Base-by-base conservation (phyloP, 1,140 invertebrate genomes). In the Drosophila navojoa region DNA sequence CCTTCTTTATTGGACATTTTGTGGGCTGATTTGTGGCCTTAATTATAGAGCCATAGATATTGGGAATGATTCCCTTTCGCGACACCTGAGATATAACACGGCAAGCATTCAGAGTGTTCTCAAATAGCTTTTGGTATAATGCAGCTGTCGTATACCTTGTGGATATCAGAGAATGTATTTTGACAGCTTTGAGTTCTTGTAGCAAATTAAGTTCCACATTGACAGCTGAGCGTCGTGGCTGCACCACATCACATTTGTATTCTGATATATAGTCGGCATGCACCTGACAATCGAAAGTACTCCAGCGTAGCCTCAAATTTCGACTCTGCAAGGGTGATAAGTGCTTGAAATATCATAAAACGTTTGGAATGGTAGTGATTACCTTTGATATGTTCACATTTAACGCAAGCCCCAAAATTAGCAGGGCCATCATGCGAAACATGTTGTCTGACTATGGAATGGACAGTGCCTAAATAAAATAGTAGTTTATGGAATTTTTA, bases 1-100 rank as follows among this genome's bases (percentile, higher is more conserved):
- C 77, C 76, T 69, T 44, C 45, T 42, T 64, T 7, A 79, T 49
- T 22, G 77, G 77, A 52, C 76, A 79, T 15, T 63, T 79, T 3
- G 35, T 32, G 0, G 62, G 62, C 44, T 79, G 76, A 63, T 79
- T 79, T 10, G 58, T 79, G 6, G 63, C 68, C 5, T 59, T 72
- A 6, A 74, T 59, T 5, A 79, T 42, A 0, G 76, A 57, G 11
- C 73, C 57, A 7, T 69, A 79, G 42, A 79, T 60, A 10, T 79
- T 79, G 1, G 70, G 44, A 0, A 69, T 63, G 38, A 79, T 53
- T 1, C 76, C 78, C 52, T 49, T 63, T 53, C 4, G 11, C 40
- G 58, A 74, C 25, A 45, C 3, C 9, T 79, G 61, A 4, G 77
- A 29, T 15, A 79, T 79, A 0, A 74, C 63, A 3, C 63, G 63